These are phyloP conservation scores for Xylophagus ater DNA, from an alignment of 2,888 invertebrate genomes.

Conservation along the genomic window DNA sequence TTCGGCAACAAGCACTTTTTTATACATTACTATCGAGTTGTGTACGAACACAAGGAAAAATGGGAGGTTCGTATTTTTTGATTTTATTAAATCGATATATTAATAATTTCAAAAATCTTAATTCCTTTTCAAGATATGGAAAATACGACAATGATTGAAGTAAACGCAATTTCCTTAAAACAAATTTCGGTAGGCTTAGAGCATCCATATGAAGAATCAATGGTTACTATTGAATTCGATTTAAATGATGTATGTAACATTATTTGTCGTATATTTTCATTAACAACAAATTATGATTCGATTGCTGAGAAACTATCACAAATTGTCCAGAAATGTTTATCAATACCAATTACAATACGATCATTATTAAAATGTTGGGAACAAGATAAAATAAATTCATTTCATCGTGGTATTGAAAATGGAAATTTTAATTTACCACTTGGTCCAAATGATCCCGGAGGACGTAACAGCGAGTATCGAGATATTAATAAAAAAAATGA, in stretches of 20 bases:
- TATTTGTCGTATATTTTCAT: slow-evolving; percentile 63
- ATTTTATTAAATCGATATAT: background rate
- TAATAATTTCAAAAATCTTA: background rate
- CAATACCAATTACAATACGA: slow-evolving; percentile 85
- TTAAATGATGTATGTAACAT: slow-evolving; percentile 69
- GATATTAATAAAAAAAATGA: slow-evolving; percentile 15
- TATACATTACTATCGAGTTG: slow-evolving; percentile 83
- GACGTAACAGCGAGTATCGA: slow-evolving; percentile 24
- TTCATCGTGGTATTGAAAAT: slow-evolving; percentile 42
- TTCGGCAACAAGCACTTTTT: slow-evolving; percentile 85
- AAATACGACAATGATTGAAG: slow-evolving; percentile 70
- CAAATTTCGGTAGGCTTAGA: slow-evolving; percentile 84
- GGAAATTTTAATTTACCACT: slow-evolving; percentile 56
- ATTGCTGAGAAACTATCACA: slow-evolving; percentile 41
- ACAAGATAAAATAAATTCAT: slow-evolving; percentile 51
- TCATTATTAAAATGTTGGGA: slow-evolving; percentile 80
- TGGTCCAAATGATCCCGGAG: slow-evolving; percentile 56
- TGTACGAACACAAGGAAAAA: slow-evolving; percentile 68
- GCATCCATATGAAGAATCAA: slow-evolving; percentile 83
- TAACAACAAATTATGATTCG: slow-evolving; percentile 41
- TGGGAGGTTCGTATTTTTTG: slow-evolving; percentile 45
- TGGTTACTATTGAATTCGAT: slow-evolving; percentile 87
- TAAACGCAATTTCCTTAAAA: slow-evolving; percentile 79
- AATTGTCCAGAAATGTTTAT: slow-evolving; percentile 77
- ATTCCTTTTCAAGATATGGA: slow-evolving; percentile 35